These are phyloP conservation scores for Endomychus coccineus DNA, from an alignment of 2,888 invertebrate species.

Conservation along the genomic window DNA sequence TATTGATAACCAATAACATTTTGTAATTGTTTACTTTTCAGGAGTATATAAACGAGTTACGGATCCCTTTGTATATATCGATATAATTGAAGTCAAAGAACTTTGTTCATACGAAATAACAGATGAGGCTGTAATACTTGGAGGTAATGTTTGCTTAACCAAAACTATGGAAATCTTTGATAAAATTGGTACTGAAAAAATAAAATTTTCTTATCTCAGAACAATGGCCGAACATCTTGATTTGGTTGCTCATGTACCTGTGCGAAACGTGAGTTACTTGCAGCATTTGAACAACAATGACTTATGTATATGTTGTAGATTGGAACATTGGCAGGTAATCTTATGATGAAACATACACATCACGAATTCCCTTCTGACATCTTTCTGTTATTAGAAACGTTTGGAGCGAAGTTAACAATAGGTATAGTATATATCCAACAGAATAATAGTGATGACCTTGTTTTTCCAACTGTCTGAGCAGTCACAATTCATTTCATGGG, in stretches of 20 bases:
- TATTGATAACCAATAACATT: too few relatives aligned
- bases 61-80: constrained; percentile 49
- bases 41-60: constrained; percentile 9
- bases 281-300: too few relatives aligned
- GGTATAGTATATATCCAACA: too few relatives aligned
- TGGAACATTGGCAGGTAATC: constrained; percentile 65
- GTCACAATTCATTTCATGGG: too few relatives aligned
- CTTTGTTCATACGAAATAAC: constrained; percentile 44
- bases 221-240: constrained; percentile 57
- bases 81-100: constrained; percentile 53
- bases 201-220: constrained; percentile 8
- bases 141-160: constrained; percentile 39
- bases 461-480: too few relatives aligned
- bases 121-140: constrained; percentile 48
- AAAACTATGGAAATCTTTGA: constrained; percentile 19
- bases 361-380: constrained; percentile 67
- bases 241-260: constrained; percentile 61
- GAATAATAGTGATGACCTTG: too few relatives aligned
- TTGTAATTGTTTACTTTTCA: too few relatives aligned
- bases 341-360: constrained; percentile 58
- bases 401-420: constrained; percentile 47
- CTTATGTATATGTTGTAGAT: constrained; percentile 39
- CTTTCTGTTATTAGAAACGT: constrained; percentile 55
- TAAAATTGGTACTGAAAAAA: constrained; percentile 20
- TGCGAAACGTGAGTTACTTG: constrained; percentile 53